These are phyloP conservation scores for Neocrepidodera transversa DNA, from an alignment of 2,888 invertebrate genomes.

Conservation along the genomic window DNA sequence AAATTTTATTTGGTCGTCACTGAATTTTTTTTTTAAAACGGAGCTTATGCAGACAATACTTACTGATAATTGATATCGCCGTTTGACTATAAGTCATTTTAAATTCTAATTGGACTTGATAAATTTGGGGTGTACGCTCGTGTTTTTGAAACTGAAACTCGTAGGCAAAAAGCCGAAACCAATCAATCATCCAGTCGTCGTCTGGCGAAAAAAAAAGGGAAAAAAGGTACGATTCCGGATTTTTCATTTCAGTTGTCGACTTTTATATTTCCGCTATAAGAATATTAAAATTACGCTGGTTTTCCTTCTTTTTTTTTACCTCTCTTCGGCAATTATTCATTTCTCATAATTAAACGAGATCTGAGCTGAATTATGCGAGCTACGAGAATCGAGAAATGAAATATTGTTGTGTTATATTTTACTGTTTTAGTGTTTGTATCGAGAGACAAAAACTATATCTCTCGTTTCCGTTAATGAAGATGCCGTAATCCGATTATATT, in stretches of 20 bases:
- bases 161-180: constrained; percentile 13
- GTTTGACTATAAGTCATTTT: no score
- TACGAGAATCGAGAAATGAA: constrained; percentile 25
- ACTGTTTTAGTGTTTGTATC: constrained; percentile 15
- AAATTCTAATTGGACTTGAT: not conserved
- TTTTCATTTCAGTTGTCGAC: constrained; percentile 27
- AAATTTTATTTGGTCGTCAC: no score
- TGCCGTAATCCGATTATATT: constrained; percentile 6
- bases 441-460: constrained; percentile 26
- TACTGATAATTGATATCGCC: no score
- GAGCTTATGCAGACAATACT: no score
- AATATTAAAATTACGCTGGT: constrained; percentile 24
- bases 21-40: no score
- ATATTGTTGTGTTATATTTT: constrained; percentile 22
- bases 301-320: constrained; percentile 31
- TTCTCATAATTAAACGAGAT: constrained; percentile 48
- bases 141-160: not conserved
- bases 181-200: constrained; percentile 24
- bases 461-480: constrained; percentile 22
- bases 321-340: constrained; percentile 47
- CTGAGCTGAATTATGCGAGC: constrained; percentile 40
- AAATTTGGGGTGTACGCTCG: not conserved
- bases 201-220: constrained; percentile 10
- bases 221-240: constrained; percentile 27
- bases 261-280: constrained; percentile 22